Evolutionary conservation across 2,113 vertebrate genomes (phyloP).

Genomic region (Dicrurus megarhynchus): DNA sequence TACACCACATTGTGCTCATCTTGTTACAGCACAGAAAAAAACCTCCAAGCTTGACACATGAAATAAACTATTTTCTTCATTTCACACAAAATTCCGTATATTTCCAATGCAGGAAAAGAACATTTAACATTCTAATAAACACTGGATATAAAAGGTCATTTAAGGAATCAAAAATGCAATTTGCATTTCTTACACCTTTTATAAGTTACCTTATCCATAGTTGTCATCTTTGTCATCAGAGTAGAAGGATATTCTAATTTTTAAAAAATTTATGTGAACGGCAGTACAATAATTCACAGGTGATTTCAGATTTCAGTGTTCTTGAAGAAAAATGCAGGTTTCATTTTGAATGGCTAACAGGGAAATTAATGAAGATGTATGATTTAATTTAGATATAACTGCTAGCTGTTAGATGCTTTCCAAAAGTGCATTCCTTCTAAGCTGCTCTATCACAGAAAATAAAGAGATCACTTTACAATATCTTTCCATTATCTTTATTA

Average conservation of each 20-base stretch:
- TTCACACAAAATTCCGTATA: neutral
- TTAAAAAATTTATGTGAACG: neutral
- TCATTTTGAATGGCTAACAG: neutral
- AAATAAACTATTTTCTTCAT: neutral
- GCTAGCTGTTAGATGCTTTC: constrained; percentile 7
- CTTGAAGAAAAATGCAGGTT: neutral
- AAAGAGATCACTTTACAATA: constrained; percentile 27
- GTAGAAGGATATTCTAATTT: neutral
- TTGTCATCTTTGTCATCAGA: neutral
- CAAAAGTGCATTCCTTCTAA: constrained; percentile 28
- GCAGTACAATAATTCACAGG: neutral
- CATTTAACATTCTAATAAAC: neutral
- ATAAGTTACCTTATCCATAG: neutral
- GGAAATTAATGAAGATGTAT: neutral
- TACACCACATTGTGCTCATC: neutral
- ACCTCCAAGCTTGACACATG: neutral
- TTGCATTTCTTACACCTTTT: neutral
- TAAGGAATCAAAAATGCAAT: neutral
- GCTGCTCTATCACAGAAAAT: constrained; percentile 41
- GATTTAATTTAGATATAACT: constrained; percentile 33
- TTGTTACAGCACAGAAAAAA: neutral
- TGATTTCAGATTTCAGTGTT: neutral
- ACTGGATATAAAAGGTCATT: neutral
- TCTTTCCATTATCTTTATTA: constrained; percentile 36
- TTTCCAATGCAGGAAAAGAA: neutral